These are phyloP conservation scores for Pedionomus torquatus DNA, from an alignment of 2,113 vertebrate genomes.

Conservation along the genomic window DNA sequence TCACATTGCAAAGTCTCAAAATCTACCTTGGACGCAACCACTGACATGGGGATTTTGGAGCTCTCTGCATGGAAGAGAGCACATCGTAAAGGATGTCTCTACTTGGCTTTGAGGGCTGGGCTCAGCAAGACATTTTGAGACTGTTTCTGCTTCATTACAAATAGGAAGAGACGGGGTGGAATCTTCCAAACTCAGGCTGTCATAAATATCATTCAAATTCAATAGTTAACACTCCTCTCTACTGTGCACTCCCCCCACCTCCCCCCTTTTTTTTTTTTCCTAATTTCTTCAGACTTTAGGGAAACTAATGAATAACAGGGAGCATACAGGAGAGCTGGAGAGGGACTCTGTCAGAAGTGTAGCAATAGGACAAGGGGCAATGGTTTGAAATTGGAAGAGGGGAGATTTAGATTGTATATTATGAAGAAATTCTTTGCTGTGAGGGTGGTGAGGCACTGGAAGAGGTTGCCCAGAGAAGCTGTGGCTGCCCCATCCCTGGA, in stretches of 20 bases:
- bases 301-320: neutral
- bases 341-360: too few relatives aligned
- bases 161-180: neutral
- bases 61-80: neutral
- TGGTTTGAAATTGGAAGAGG: too few relatives aligned
- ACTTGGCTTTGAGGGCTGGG: neutral
- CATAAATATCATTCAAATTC: neutral
- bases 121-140: neutral
- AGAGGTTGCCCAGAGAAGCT: too few relatives aligned
- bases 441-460: too few relatives aligned
- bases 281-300: neutral
- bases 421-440: too few relatives aligned
- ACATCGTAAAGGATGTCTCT: neutral
- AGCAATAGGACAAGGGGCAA: too few relatives aligned
- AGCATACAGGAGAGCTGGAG: too few relatives aligned
- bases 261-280: neutral
- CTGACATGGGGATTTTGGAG: fast-evolving
- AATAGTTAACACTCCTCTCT: neutral
- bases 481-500: too few relatives aligned
- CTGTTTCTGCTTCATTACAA: neutral
- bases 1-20: neutral
- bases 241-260: neutral
- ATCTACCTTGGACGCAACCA: neutral
- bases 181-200: neutral
- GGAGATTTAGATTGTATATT: too few relatives aligned